Evolutionary conservation across 2,113 vertebrate genomes (phyloP), one percentile per base, ranked within the genome.

Genomic region (Hypocryptadius cinnamomeus): DNA sequence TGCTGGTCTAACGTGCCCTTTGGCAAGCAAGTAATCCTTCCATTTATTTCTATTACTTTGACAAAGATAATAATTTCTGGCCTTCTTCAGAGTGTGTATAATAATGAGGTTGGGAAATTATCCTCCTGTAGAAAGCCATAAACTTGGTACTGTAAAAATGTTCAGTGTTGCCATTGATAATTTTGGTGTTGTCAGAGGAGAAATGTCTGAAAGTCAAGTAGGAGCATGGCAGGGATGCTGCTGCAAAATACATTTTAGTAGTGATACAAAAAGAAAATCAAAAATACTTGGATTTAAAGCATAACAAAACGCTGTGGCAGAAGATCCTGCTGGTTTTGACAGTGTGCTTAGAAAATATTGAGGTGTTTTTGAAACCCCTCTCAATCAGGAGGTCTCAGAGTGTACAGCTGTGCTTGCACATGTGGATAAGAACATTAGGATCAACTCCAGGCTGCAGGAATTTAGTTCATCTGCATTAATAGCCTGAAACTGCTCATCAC

Each of bases 181-280:
- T 73, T 87, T 63, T 50, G 39, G 10, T 6, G 20, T 12, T 9
- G 9, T 35, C 54, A 33, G 18, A 57, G 59, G 63, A 79, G 48
- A 7, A 1, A 21, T 4, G 15, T 20, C 63, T 77, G 30, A 15
- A 80, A 92, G 27, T 13, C 40, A 27, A 27, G 44, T 2, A 40
- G 45, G 44, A 66, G 13, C 4, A 0, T 22, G 68, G 35, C 56
- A 44, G 47, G 39, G 94, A 84, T 96, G 90, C 92, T 96, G 93
- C 94, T 95, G 94, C 93, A 91, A 94, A 95, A 45, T 74, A 57
- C 11, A 45, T 84, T 93, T 91, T 93, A 84, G 21, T 92, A 92
- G 94, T 76, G 61, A 81, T 82, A 47, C 11, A 5, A 15, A 61
- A 22, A 76, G 21, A 42, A 18, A 18, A 11, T 14, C 12, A 6